Conservation (phyloP, 2,888 invertebrate species). For the Meliscaeva auricollis region DNA sequence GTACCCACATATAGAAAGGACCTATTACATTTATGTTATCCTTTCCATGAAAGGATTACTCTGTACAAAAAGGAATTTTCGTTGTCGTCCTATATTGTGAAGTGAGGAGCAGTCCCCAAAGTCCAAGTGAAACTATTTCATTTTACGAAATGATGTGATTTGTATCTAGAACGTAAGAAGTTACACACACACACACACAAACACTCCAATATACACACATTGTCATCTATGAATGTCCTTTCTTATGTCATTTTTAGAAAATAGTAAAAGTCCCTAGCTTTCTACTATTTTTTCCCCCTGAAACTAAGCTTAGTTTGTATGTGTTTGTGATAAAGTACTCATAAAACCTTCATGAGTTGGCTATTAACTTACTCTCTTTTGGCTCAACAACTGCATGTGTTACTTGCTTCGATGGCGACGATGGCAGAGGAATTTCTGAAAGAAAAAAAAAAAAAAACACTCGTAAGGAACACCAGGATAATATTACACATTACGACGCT, state of each 20-base stretch:
- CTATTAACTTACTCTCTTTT: constrained; percentile 83
- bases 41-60: constrained; percentile 65
- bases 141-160: constrained; percentile 61
- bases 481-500: constrained; percentile 61
- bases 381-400: constrained; percentile 83
- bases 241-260: constrained; percentile 42
- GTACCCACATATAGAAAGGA: constrained; percentile 32
- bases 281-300: neutral
- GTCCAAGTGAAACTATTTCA: constrained; percentile 62
- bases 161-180: constrained; percentile 46
- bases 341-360: constrained; percentile 65
- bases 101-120: neutral
- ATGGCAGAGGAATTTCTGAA: constrained; percentile 95
- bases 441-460: constrained; percentile 78
- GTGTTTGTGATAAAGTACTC: constrained; percentile 30
- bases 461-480: constrained; percentile 47
- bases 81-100: constrained; percentile 1
- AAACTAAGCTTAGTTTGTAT: constrained; percentile 28
- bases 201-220: neutral
- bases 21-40: constrained; percentile 60
- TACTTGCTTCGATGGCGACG: constrained; percentile 91
- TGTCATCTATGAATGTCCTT: constrained; percentile 39
- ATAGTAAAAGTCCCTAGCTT: constrained; percentile 31
- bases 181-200: neutral
- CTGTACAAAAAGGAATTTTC: constrained; percentile 56